Evolutionary conservation across 2,888 invertebrate genomes (phyloP).

Genomic region (Habroteleia sp.): DNA sequence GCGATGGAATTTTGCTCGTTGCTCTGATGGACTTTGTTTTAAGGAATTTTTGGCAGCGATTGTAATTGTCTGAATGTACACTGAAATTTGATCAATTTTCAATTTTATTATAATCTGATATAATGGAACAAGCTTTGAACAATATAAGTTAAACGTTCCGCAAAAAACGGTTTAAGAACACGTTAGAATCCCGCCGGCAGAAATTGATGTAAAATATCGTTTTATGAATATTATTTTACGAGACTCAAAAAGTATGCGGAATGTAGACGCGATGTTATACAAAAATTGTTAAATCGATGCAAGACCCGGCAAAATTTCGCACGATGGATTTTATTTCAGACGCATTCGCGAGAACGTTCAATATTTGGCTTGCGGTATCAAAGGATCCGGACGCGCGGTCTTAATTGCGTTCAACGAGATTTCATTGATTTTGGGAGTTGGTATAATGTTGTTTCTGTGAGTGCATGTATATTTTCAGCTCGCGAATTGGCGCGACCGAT

Average conservation of each 20-base stretch:
- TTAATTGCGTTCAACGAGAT: slow-evolving; percentile 40
- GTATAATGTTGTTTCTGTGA: slow-evolving; percentile 25
- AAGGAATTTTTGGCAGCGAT: slow-evolving; percentile 11
- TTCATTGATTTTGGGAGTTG: slow-evolving; percentile 23
- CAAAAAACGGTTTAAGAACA: no score
- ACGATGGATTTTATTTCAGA: slow-evolving; percentile 20
- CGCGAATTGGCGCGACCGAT: slow-evolving; percentile 10
- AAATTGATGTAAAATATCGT: no score
- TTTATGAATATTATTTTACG: no score
- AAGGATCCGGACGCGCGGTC: slow-evolving; percentile 20
- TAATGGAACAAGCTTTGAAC: no score
- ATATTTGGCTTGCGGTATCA: slow-evolving; percentile 37
- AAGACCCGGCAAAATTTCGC: slow-evolving; percentile 12
- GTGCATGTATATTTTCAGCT: slow-evolving; percentile 13
- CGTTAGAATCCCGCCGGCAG: no score
- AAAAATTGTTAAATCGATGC: slow-evolving; percentile 5
- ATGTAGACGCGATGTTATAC: no score
- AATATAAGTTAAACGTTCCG: no score
- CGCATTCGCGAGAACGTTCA: slow-evolving; percentile 28
- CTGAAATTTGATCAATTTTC: slow-evolving; percentile 11
- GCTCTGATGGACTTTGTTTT: slow-evolving; percentile 29
- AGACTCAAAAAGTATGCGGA: no score
- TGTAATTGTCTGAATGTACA: slow-evolving; percentile 9
- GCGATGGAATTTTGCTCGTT: slow-evolving; percentile 17
- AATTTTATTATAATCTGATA: no score